These are phyloP conservation scores for Horisme vitalbata DNA, from an alignment of 2,888 invertebrate species.

Conservation along the genomic window DNA sequence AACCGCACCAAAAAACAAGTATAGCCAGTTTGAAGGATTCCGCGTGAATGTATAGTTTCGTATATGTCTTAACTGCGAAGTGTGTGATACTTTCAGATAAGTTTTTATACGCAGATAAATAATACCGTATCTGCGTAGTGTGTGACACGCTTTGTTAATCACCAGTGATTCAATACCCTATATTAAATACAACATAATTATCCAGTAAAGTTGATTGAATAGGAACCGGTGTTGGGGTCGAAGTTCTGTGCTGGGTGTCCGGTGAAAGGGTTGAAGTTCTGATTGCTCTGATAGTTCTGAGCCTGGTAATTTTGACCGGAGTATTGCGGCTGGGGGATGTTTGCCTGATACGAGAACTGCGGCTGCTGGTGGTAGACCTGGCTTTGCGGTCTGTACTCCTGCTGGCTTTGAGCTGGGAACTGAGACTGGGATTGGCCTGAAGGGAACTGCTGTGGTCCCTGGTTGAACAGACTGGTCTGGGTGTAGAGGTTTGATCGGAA, in stretches of 20 bases:
- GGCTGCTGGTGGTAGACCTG: slow-evolving; percentile 37
- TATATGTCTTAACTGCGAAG: too few relatives aligned
- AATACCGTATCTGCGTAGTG: too few relatives aligned
- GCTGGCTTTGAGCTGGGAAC: slow-evolving; percentile 54
- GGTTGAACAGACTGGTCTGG: slow-evolving; percentile 55
- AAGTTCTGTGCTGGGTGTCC: slow-evolving; percentile 89
- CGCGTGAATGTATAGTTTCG: too few relatives aligned
- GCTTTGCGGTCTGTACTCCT: slow-evolving; percentile 39
- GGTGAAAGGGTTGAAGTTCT: slow-evolving; percentile 75
- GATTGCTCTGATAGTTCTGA: slow-evolving; percentile 53
- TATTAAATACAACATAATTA: slow-evolving; percentile 57
- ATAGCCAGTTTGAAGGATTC: too few relatives aligned
- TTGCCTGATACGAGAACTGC: slow-evolving; percentile 47
- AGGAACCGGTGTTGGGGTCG: slow-evolving; percentile 89
- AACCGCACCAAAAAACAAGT: too few relatives aligned
- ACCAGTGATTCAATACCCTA: too few relatives aligned
- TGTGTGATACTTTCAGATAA: too few relatives aligned
- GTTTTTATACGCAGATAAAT: too few relatives aligned
- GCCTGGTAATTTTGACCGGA: slow-evolving; percentile 42
- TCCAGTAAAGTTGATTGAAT: slow-evolving; percentile 88
- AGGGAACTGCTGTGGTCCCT: slow-evolving; percentile 61
- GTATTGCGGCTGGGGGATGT: slow-evolving; percentile 44
- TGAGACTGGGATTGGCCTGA: slow-evolving; percentile 65
- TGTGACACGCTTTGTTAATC: too few relatives aligned
- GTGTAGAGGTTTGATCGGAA: slow-evolving; percentile 43